A percentile compares a stretch with the other conserved stretches of the same genome.
These are phyloP conservation scores for Eudorcas thomsonii DNA, from an alignment of 2,113 vertebrate genomes.

Conservation along the genomic window DNA sequence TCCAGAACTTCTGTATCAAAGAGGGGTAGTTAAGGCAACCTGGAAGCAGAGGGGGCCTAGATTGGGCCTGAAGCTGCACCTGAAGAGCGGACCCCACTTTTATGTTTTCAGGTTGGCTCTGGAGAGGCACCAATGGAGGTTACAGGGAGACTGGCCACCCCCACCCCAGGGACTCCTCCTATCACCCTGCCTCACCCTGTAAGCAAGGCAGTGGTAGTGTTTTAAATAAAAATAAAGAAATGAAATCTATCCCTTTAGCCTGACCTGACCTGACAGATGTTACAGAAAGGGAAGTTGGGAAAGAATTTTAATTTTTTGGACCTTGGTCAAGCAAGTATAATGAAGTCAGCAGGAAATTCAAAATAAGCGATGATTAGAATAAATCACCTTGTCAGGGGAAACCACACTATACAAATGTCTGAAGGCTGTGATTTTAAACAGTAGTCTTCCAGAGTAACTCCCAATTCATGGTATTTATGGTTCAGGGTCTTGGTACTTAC, in stretches of 20 bases:
- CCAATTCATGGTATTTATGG: neutral
- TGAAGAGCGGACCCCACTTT: neutral
- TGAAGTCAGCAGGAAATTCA: slow-evolving; percentile 20
- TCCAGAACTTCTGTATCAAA: neutral
- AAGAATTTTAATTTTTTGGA: neutral
- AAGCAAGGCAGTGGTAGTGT: neutral
- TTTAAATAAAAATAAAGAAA: neutral
- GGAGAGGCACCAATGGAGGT: neutral
- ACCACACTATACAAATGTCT: neutral
- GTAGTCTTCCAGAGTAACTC: neutral
- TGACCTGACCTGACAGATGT: neutral
- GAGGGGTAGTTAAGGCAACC: neutral
- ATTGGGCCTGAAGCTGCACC: neutral
- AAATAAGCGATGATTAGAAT: neutral
- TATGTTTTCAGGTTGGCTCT: neutral
- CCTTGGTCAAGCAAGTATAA: neutral
- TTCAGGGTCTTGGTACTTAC: neutral
- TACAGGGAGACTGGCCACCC: neutral
- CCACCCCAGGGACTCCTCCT: neutral
- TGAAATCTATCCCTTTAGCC: neutral
- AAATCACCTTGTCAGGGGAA: neutral
- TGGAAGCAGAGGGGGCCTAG: neutral
- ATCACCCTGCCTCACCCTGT: too few relatives aligned
- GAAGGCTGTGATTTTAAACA: neutral
- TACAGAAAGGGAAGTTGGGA: neutral